A percentile compares a stretch with the other conserved stretches of the same genome.
These are phyloP conservation scores for Mamestra brassicae DNA, from an alignment of 2,888 invertebrate species.

Conservation along the genomic window DNA sequence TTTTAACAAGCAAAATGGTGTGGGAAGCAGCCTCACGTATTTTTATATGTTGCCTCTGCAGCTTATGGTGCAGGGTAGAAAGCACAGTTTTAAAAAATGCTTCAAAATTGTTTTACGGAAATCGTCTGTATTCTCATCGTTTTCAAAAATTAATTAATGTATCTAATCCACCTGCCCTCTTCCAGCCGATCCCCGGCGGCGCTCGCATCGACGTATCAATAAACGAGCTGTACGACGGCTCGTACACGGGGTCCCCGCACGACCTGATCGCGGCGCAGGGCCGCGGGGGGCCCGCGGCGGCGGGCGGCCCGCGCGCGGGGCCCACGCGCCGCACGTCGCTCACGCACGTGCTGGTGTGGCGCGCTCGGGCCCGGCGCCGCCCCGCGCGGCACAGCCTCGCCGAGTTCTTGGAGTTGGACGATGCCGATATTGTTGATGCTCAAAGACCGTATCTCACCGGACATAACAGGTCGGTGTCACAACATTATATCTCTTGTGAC, in stretches of 20 bases:
- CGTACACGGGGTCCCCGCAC: slow-evolving; percentile 98
- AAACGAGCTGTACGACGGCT: slow-evolving; percentile 98
- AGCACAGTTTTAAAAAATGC: no score
- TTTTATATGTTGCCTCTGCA: no score
- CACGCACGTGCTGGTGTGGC: slow-evolving; percentile 95
- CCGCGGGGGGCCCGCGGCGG: slow-evolving; percentile 89
- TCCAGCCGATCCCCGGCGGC: slow-evolving; percentile 93
- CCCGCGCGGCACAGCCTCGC: slow-evolving; percentile 93
- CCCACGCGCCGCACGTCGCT: slow-evolving; percentile 95
- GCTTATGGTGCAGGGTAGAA: no score
- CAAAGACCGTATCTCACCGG: slow-evolving; percentile 97
- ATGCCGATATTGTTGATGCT: slow-evolving; percentile 94
- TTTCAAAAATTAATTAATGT: no score
- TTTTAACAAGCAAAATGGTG: no score
- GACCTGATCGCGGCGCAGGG: slow-evolving; percentile 95
- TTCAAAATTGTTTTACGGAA: no score
- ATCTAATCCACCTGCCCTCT: not conserved
- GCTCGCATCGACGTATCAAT: slow-evolving; percentile 98
- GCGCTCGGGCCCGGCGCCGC: slow-evolving; percentile 94
- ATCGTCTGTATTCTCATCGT: no score
- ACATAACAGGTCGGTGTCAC: slow-evolving; percentile 93
- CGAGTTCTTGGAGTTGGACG: slow-evolving; percentile 97
- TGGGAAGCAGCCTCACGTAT: no score
- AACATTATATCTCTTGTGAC: not conserved
- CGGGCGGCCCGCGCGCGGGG: slow-evolving; percentile 93